phyloP scores from a whole-genome alignment of 2,888 invertebrate species.

The Entomobrya proxima region DNA sequence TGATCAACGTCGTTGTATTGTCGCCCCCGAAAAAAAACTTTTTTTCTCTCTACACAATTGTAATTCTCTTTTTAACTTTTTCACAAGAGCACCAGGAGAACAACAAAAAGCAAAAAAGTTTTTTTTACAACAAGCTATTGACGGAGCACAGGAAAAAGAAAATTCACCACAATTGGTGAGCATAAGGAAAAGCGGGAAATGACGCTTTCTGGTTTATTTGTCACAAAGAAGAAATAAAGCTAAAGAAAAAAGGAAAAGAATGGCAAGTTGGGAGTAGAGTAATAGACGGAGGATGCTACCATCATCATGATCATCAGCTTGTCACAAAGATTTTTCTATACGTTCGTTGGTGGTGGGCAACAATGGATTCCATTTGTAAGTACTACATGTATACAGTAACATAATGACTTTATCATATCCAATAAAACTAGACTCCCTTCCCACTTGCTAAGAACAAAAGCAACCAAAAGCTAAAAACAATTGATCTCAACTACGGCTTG shows the following conservation, averaged over 20 bases:
- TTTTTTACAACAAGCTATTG: slow-evolving; percentile 29
- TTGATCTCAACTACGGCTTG: too few species aligned
- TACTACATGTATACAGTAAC: too few species aligned
- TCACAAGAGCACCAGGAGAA: neutral
- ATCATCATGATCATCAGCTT: too few species aligned
- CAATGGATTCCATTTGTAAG: too few species aligned
- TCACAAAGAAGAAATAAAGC: slow-evolving; percentile 4
- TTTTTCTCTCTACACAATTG: slow-evolving; percentile 19
- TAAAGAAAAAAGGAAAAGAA: neutral
- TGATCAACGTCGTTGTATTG: neutral
- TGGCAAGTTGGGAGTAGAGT: neutral
- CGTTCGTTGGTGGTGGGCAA: slow-evolving; percentile 6
- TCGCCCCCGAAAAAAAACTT: slow-evolving; percentile 5
- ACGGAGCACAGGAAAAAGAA: neutral
- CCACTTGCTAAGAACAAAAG: too few species aligned
- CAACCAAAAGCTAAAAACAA: too few species aligned
- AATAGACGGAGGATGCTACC: slow-evolving; percentile 8
- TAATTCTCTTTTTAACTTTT: slow-evolving; percentile 34
- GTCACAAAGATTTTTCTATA: slow-evolving; percentile 12
- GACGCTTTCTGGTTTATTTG: slow-evolving; percentile 25
- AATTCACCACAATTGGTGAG: slow-evolving; percentile 32
- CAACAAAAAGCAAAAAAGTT: slow-evolving; percentile 16
- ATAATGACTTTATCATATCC: too few species aligned
- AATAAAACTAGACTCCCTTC: too few species aligned
- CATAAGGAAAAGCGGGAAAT: neutral